Evolutionary conservation across 2,888 invertebrate species (phyloP), one percentile per base, ranked within the genome.

Genomic region (Heliconius sara): DNA sequence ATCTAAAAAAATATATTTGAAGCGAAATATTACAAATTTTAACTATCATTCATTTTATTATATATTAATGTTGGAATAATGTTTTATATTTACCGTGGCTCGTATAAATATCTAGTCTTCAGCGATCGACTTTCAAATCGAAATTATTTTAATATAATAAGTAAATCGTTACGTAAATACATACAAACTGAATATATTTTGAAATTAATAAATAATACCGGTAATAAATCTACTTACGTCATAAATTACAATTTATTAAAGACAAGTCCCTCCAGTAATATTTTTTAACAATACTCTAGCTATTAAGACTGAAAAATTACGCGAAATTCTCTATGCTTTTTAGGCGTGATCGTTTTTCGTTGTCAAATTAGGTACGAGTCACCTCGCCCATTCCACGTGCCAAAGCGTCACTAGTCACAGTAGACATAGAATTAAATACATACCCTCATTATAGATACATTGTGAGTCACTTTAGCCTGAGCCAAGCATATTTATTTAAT

Each of bases 191-290:
- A 88, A 89, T 91, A 92, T 93, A 89, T 93, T 91, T 91, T 91
- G 89, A 91, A 88, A 87, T 87, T 87, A 88, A 52, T 52, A 19
- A 52, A 22, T 86, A 83, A 84, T 88, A 87, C 90, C 89, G 89
- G 88, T 89, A 85, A 89, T 89, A 91, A 86, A 87, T 89, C 88
- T 91, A 92, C 87, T 88, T 91, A 91, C 86, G 85, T 88, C 87
- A 86, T 89, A 89, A 89, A 87, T 86, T 89, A 91, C 89, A 87
- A 90, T 90, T 90, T 89, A 89, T 91, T 90, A 84, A 92, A 89
- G 89, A 90, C 84, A 93, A 94, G 86, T 95, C 94, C 95, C 93
- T 94, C 95, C 94, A 94, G 87, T 91, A 84, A 91, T 90, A 91
- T 87, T 91, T 91, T 89, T 90, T 91, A 91, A 91, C 90, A 92